Evolutionary conservation across 2,113 vertebrate genomes (phyloP).

Genomic region (Trichomycterus rosablanca): DNA sequence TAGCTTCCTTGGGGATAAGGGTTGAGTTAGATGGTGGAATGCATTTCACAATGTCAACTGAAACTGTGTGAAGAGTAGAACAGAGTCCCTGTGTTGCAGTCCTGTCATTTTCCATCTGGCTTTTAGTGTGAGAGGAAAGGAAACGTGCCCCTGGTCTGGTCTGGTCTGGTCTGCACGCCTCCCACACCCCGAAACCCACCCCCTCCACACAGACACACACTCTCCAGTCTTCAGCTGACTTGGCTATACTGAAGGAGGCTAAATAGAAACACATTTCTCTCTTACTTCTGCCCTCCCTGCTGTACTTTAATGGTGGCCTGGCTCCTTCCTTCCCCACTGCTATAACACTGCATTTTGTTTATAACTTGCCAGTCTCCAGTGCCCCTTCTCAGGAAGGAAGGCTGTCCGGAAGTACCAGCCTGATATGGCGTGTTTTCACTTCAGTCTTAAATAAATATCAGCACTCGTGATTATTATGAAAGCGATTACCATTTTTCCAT

Average conservation of each 20-base stretch:
- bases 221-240: conserved; percentile 54
- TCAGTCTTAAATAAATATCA: conserved; percentile 19
- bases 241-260: conserved; percentile 51
- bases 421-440: conserved; percentile 27
- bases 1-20: not conserved
- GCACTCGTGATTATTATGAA: no score
- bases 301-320: conserved; percentile 47
- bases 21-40: not conserved
- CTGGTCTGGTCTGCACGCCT: conserved; percentile 24
- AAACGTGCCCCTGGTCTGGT: conserved; percentile 26
- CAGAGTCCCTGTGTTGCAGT: conserved; percentile 59
- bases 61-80: conserved; percentile 26
- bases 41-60: not conserved
- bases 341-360: conserved; percentile 40
- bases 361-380: conserved; percentile 43
- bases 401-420: conserved; percentile 30
- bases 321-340: conserved; percentile 47
- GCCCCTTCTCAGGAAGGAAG: conserved; percentile 49
- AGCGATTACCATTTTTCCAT: conserved; percentile 12
- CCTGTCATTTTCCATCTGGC: conserved; percentile 63
- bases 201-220: conserved; percentile 27
- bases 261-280: conserved; percentile 59
- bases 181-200: conserved; percentile 23
- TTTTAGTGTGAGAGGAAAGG: conserved; percentile 40
- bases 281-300: conserved; percentile 28